Base-by-base conservation (phyloP, 2,888 invertebrate species). In the Oasisia sp. region DNA sequence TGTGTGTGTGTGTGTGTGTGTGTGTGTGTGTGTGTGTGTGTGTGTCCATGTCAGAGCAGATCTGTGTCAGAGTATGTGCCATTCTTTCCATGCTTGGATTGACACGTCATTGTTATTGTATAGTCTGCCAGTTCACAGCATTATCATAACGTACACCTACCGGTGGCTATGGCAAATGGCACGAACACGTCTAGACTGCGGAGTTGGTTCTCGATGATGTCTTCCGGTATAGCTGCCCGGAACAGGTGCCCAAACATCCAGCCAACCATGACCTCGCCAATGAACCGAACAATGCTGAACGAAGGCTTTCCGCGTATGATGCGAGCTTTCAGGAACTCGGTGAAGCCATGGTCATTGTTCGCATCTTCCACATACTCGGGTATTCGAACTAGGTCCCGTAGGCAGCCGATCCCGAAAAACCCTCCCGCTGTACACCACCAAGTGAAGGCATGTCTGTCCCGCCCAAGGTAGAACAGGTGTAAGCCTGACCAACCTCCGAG, bases 371-470 rank as follows among this genome's bases (percentile, higher is more conserved):
- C 98, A 96, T 99, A 99, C 92, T 97, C 97, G 0, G 98, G 98
- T 92, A 99, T 98, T 93, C 97, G 97, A 94, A 98, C 98, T 1
- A 98, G 96, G 96, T 99, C 99, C 11, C 98, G 97, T 0, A 99
- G 94, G 98, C 98, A 99, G 12, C 99, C 99, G 32, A 98, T 95
- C 0, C 98, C 98, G 94, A 97, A 97, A 95, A 98, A 98, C 5
- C 96, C 99, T 0, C 98, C 99, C 32, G 98, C 96, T 0, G 98
- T 98, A 93, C 98, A 97, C 97, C 98, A 98, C 97, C 98, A 98
- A 0, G 99, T 97, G 95, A 99, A 98, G 0, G 98, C 99, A 95
- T 99, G 99, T 38, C 97, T 97, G 96, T 99, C 98, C 92, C 99
- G 97, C 92, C 97, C 97, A 93, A 99, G 97, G 96, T 99, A 99